Base-by-base conservation (phyloP, 2,888 invertebrate species). In the Torymus aiolomorphi region DNA sequence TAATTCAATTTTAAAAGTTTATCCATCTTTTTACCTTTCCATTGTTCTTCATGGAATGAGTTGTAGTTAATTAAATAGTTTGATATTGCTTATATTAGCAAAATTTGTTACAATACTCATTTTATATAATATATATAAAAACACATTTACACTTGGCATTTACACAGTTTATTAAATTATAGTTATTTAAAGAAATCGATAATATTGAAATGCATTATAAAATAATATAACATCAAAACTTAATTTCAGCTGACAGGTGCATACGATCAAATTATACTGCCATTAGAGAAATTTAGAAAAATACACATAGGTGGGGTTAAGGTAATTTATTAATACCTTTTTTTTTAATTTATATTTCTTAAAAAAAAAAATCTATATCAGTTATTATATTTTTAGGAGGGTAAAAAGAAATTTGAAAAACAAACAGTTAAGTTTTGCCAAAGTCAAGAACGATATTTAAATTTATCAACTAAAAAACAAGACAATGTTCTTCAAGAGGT, bases 361-460 rank as follows among this genome's bases (percentile, higher is more conserved):
- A 73, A 49, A 61, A 8, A 49, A 70, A 59, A 31, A 4, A 51
- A 20, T 20, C 59, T 56, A 42, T 65, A 51, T 54, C 72, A 61
- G 18, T 78, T n/a, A 62, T 79, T 73, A 52, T 71, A 49, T 83
- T 91, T 91, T 13, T 91, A 96, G 95, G 96, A 96, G 86, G 96
- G 96, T 78, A 98, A 98, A 91, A 98, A 98, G 92, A 97, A 97
- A 91, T 99, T 98, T 92, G 98, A 98, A 89, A 98, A 98, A 91
- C 97, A 98, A 91, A 98, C 98, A 2, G 95, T 96, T 84, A 98
- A 98, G 91, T 99, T 98, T 92, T 98, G 98, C 91, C 96, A 97
- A 91, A 97, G 96, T 85, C 96, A 98, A 91, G 99, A 99, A 92
- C 94, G 97, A 84, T 97, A 98, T 90, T 93, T 98, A 81, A 97